Evolutionary conservation across 2,797 vertebrate species (phyloP).

Genomic region (Mareca penelope): DNA sequence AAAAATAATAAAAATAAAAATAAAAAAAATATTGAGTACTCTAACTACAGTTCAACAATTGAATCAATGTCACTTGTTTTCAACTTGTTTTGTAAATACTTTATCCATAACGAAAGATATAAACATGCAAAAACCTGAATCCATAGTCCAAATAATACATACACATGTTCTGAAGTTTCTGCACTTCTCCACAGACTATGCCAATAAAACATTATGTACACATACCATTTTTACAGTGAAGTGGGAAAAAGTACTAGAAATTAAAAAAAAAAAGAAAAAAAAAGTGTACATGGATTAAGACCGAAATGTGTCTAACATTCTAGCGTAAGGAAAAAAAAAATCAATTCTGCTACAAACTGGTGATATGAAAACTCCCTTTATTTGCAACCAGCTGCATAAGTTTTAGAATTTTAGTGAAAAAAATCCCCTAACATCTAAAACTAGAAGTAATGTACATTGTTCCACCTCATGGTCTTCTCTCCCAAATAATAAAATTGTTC

Average conservation of each 20-base stretch:
- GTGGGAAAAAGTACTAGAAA: conserved; percentile 91
- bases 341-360: conserved; percentile 90
- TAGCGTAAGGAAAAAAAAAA: conserved; percentile 86
- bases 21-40: conserved; percentile 81
- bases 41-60: conserved; percentile 90
- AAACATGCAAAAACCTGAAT: conserved; percentile 99
- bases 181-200: conserved; percentile 96
- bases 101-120: conserved; percentile 96
- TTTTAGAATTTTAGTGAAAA: conserved; percentile 90
- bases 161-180: conserved; percentile 94
- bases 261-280: conserved; percentile 84
- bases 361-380: conserved; percentile 95
- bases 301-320: conserved; percentile 91
- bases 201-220: conserved; percentile 98
- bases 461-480: conserved; percentile 83
- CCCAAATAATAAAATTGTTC: conserved; percentile 85
- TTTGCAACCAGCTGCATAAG: conserved; percentile 94
- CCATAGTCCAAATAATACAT: conserved; percentile 96
- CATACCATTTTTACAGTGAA: conserved; percentile 97
- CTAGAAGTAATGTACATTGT: conserved; percentile 92
- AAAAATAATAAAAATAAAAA: conserved; percentile 75
- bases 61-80: conserved; percentile 90
- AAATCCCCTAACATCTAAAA: conserved; percentile 85
- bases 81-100: conserved; percentile 95
- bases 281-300: conserved; percentile 95